Conservation (phyloP, 2,888 invertebrate genomes). For the Melinaea menophilus region DNA sequence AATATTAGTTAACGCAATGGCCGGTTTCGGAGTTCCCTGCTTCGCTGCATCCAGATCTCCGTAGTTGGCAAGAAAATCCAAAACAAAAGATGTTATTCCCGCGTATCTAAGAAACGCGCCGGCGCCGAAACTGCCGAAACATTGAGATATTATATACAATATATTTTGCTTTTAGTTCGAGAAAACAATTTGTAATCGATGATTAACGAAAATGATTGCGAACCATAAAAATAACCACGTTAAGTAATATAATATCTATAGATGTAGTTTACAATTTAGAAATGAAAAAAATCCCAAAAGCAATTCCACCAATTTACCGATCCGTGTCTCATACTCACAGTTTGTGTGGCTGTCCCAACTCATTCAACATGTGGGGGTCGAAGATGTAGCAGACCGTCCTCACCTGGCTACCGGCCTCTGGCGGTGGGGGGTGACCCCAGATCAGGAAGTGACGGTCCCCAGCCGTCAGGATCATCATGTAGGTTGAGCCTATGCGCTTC, state of each 20-base stretch:
- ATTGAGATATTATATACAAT: background rate
- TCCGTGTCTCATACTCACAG: slow-evolving; percentile 43
- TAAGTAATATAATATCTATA: too few relatives aligned
- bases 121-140: slow-evolving; percentile 44
- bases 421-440: slow-evolving; percentile 63
- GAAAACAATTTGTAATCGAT: too few relatives aligned
- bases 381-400: slow-evolving; percentile 65
- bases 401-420: slow-evolving; percentile 45
- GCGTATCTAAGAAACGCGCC: slow-evolving; percentile 65
- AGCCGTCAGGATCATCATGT: slow-evolving; percentile 53
- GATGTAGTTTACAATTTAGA: too few relatives aligned
- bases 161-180: too few relatives aligned
- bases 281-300: too few relatives aligned
- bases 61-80: slow-evolving; percentile 63
- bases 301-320: too few relatives aligned
- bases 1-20: slow-evolving; percentile 54
- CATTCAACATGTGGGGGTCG: slow-evolving; percentile 63
- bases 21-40: slow-evolving; percentile 48
- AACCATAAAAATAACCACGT: too few relatives aligned
- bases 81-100: slow-evolving; percentile 59
- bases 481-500: slow-evolving; percentile 51
- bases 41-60: slow-evolving; percentile 53
- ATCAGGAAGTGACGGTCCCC: slow-evolving; percentile 57
- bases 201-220: too few relatives aligned
- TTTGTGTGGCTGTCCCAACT: slow-evolving; percentile 48